Percentiles rank a stretch among this genome's conserved stretches.
phyloP scores from a whole-genome alignment of 2,797 vertebrate species.

The Balearica regulorum region DNA sequence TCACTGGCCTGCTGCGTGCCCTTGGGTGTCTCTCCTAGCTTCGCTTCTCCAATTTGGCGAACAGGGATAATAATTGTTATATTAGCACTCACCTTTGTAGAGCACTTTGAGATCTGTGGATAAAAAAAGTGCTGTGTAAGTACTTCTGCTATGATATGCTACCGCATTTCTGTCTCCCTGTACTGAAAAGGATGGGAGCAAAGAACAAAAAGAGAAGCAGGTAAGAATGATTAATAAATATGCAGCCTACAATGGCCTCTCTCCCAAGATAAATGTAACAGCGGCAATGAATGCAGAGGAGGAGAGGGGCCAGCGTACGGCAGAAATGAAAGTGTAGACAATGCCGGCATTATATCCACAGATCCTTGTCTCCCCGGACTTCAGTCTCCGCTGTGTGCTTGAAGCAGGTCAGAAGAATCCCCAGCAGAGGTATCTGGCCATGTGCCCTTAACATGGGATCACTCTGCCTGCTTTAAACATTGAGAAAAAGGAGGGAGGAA shows the following conservation, averaged over 20 bases:
- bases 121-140: neutral
- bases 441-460: neutral
- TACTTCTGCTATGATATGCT: neutral
- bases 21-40: neutral
- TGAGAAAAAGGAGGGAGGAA: neutral
- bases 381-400: neutral
- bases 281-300: neutral
- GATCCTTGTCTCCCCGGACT: neutral
- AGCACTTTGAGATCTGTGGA: neutral
- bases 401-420: constrained; percentile 7
- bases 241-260: neutral
- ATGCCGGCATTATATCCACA: neutral
- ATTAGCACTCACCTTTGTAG: neutral
- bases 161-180: neutral
- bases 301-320: neutral
- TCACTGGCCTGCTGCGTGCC: neutral
- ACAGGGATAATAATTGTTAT: neutral
- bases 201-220: constrained; percentile 18
- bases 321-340: constrained; percentile 15
- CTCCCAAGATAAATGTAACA: neutral
- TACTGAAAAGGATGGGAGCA: neutral
- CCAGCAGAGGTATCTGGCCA: constrained; percentile 6
- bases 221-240: constrained; percentile 40
- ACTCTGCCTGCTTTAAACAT: constrained; percentile 17
- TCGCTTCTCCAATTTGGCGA: neutral